Base-by-base conservation (phyloP, 1,140 invertebrate species). In the Cydia splendana region DNA sequence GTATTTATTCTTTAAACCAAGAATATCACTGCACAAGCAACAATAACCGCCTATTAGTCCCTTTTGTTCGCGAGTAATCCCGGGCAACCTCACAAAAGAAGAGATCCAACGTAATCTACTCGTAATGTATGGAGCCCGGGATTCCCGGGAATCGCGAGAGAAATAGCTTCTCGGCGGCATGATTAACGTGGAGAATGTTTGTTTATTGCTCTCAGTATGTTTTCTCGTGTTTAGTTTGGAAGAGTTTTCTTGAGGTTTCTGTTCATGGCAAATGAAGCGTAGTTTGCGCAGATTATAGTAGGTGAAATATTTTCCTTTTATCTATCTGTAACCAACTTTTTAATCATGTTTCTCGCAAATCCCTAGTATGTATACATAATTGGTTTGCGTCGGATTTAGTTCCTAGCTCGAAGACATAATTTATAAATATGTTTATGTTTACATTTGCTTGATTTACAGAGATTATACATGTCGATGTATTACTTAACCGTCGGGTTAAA, bases 31-130 rank as follows among this genome's bases (percentile, higher is more conserved):
- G n/a, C 67, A 34, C 28, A 71, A 71, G 73, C 20, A 51, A 74
- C 73, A 74, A 74, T 74, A 74, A 74, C 9, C 34, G 34, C 15
- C 67, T 71, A 71, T 71, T 71, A 71, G 67, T 34, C 15, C 67
- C 34, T 71, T 71, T 71, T 71, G 30, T 71, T 71, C 67, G 67
- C 30, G 79, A n/a, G 77, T 82, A 84, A 85, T 84, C 80, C 81
- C 57, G 65, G 73, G 71, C 80, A 76, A 82, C 82, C 80, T 85
- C 78, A 81, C 75, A 82, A 85, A 81, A 83, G 77, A 79, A 85
- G 76, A 76, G 77, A 67, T 79, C 53, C 65, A 62, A 76, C 78
- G 77, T 84, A 81, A 84, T 81, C 80, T 79, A 80, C 73, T 73
- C 76, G 76, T 83, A 81, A 77, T 81, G 77, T 80, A 85, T 78